Conservation (phyloP, 2,888 invertebrate genomes). For the Himalopsyche kuldschensis region DNA sequence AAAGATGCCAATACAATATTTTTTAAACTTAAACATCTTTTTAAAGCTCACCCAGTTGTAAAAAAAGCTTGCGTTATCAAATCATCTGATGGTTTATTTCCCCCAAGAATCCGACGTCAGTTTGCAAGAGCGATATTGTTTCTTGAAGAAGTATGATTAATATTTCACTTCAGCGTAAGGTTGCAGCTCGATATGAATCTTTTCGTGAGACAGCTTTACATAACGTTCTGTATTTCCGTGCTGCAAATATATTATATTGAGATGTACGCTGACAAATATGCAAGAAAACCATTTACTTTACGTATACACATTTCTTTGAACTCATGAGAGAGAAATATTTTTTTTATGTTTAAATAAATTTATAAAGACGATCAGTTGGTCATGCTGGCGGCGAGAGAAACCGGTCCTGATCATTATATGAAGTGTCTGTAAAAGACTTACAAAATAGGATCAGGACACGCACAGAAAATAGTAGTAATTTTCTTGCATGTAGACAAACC, state of each 20-base stretch:
- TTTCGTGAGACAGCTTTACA: not conserved
- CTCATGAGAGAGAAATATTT: too few species aligned
- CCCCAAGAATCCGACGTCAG: not conserved
- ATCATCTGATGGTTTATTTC: not conserved
- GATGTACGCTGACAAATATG: not conserved
- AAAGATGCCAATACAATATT: too few species aligned
- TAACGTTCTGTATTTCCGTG: not conserved
- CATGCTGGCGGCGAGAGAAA: too few species aligned
- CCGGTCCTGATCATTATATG: too few species aligned
- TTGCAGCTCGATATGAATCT: conserved; percentile 24
- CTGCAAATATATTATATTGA: not conserved
- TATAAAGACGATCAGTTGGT: too few species aligned
- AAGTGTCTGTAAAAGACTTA: too few species aligned
- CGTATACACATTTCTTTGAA: too few species aligned
- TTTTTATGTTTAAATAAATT: too few species aligned
- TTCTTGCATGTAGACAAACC: too few species aligned
- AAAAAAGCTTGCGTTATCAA: not conserved
- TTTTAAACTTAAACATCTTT: too few species aligned
- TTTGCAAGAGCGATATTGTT: not conserved
- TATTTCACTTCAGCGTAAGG: conserved; percentile 6
- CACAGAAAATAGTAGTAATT: too few species aligned
- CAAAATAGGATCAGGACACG: too few species aligned
- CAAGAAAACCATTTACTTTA: not conserved
- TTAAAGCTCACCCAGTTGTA: not conserved
- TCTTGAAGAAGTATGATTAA: conserved; percentile 23